Conservation (phyloP, 2,797 vertebrate genomes). For the Graptemys geographica region DNA sequence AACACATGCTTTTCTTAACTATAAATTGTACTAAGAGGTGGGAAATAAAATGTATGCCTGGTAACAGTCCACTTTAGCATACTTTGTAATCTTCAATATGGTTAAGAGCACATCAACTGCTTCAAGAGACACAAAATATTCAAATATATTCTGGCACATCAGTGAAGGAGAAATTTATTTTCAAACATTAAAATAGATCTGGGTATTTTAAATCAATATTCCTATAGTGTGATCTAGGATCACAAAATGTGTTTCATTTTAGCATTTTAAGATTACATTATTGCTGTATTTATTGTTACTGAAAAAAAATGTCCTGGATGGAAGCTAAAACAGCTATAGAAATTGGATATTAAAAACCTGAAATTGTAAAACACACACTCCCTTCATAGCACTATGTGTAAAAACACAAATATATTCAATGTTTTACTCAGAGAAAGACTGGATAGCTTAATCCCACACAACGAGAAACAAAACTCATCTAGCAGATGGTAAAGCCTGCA, state of each 20-base stretch:
- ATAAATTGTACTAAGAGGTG: neutral
- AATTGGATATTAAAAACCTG: neutral
- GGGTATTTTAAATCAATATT: neutral
- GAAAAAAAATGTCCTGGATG: neutral
- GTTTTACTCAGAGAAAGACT: neutral
- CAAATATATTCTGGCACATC: neutral
- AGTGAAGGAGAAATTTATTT: neutral
- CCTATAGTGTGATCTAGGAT: neutral
- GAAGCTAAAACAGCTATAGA: neutral
- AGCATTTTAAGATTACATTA: neutral
- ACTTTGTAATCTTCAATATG: accelerated
- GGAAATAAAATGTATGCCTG: neutral
- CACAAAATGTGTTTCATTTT: neutral
- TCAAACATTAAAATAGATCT: neutral
- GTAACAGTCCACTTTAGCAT: neutral
- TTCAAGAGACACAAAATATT: neutral
- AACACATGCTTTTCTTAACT: neutral
- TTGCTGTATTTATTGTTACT: neutral
- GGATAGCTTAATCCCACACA: neutral
- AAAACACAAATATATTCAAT: neutral
- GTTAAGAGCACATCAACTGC: neutral
- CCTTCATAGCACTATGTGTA: neutral
- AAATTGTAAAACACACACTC: neutral
- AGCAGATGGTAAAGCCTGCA: neutral
- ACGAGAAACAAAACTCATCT: neutral